Conservation (phyloP, 2,888 invertebrate species). For the Lomographa bimaculata region DNA sequence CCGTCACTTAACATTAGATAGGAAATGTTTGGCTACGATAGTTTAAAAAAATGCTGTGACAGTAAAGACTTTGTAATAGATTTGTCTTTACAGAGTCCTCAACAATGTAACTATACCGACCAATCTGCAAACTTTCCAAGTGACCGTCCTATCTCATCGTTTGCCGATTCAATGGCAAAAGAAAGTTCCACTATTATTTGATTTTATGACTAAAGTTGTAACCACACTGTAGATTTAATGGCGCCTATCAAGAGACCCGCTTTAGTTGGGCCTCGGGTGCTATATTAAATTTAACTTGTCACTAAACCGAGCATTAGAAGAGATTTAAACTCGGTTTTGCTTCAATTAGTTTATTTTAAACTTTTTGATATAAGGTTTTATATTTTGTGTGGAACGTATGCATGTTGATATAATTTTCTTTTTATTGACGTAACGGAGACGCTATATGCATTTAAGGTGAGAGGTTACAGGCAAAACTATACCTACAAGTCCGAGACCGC, state of each 20-base stretch:
- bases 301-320: slow-evolving; percentile 24
- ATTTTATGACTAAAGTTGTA: slow-evolving; percentile 40
- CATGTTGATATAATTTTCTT: no score
- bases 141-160: slow-evolving; percentile 7
- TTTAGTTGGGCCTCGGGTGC: slow-evolving; percentile 20
- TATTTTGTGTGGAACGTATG: slow-evolving; percentile 1
- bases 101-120: no score
- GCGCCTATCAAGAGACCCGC: slow-evolving; percentile 30
- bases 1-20: no score
- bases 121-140: slow-evolving; percentile 7
- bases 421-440: no score
- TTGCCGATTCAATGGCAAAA: slow-evolving; percentile 27
- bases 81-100: no score
- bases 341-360: slow-evolving; percentile 23
- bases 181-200: slow-evolving; percentile 35
- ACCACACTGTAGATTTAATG: slow-evolving; percentile 36
- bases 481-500: no score
- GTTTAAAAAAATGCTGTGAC: no score
- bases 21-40: no score
- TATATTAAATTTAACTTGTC: slow-evolving; percentile 33
- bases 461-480: no score
- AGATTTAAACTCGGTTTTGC: slow-evolving; percentile 24
- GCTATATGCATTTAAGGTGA: no score
- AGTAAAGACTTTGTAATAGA: no score
- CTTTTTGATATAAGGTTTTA: slow-evolving; percentile 5